Conservation (phyloP, 2,888 invertebrate species). For the Theristus sp. region DNA sequence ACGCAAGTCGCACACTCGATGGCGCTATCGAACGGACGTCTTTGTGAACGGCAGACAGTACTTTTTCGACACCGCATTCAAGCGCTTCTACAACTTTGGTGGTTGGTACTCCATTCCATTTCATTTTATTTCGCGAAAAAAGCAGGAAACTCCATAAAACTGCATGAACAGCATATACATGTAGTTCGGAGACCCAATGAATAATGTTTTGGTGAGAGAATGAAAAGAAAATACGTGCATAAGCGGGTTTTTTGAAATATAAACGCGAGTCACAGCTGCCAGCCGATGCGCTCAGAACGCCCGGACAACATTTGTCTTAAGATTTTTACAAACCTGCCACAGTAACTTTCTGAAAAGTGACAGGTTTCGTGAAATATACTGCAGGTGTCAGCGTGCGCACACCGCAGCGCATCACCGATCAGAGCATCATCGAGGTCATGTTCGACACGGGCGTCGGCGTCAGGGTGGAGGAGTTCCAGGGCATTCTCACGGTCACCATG, state of each 20-base stretch:
- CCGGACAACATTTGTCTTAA: too few relatives aligned
- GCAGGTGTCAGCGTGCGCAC: conserved; percentile 69
- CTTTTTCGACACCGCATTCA: conserved; percentile 57
- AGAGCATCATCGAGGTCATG: conserved; percentile 82
- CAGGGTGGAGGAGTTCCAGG: conserved; percentile 69
- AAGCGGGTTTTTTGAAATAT: too few relatives aligned
- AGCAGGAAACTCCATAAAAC: too few relatives aligned
- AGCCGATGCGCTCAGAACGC: too few relatives aligned
- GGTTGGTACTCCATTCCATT: not conserved
- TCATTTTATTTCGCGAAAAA: not conserved
- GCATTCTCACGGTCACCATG: conserved; percentile 48
- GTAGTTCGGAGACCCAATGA: too few relatives aligned
- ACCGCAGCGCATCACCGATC: conserved; percentile 68
- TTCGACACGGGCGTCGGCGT: conserved; percentile 80
- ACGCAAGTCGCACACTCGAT: conserved; percentile 59
- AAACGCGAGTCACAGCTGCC: too few relatives aligned
- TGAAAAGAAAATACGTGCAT: too few relatives aligned
- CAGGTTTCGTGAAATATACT: not conserved
- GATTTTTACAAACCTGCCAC: too few relatives aligned
- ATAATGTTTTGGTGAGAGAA: too few relatives aligned
- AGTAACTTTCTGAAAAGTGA: not conserved
- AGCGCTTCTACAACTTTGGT: not conserved
- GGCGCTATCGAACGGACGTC: conserved; percentile 75
- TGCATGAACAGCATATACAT: too few relatives aligned
- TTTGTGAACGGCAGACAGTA: conserved; percentile 63